Base-by-base conservation (phyloP, 1,140 invertebrate genomes). In the Neodiprion virginianus region DNA sequence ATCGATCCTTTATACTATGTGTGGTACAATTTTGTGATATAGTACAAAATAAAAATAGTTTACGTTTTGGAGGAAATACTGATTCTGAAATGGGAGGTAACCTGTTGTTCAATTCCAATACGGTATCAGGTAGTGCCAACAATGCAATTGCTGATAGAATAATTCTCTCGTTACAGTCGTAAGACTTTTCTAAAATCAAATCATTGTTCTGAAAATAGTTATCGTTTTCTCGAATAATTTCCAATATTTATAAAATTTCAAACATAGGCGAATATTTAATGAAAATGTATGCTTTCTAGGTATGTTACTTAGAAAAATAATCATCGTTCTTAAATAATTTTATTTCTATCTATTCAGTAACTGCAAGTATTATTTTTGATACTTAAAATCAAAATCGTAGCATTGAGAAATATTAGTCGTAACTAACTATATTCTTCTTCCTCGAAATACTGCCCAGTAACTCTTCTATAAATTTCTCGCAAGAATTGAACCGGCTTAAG, bases 111-210 rank as follows among this genome's bases (percentile, higher is more conserved):
- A 88, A 76, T 75, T 84, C 80, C 0, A 79, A n/a, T 7, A 87
- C 72, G 9, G 82, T 76, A 73, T 85, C 83, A 49, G 86, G 84
- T 40, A 88, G 77, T 11, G 84, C 82, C 17, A 88, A 77, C 61
- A 86, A 84, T 49, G 86, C 85, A 28, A 88, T 88, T 0, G 82
- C 81, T 23, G 87, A 84, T 71, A 88, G 73, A 53, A 88, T 81
- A 23, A 88, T 81, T 75, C 82, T 81, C 69, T 87, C 86, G 17
- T 84, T 86, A 66, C 83, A 85, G 53, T 80, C 79, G 9, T 88
- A 88, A 65, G 69, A 10, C 17, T 79, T 74, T 71, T 84, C 85
- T 87, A 65, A 48, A 81, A 81, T 53, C 67, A 12, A 66, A 70
- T 75, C 73, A 78, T 78, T 70, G 67, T 47, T 65, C 12, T 14